Evolutionary conservation across 2,888 invertebrate genomes (phyloP).

Genomic region (Caenorhabditis panamensis): DNA sequence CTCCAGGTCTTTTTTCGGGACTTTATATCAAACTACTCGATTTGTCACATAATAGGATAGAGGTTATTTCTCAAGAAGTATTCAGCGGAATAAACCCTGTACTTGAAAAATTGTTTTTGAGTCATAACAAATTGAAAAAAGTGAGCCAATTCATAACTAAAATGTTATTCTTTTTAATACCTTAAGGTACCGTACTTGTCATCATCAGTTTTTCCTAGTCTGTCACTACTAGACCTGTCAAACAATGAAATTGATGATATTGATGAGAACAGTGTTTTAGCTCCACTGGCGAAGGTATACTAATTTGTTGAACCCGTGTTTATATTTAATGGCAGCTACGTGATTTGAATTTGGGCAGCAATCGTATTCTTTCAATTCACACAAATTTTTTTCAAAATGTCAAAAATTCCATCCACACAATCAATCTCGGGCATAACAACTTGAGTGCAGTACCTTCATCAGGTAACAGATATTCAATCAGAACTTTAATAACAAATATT

Average conservation of each 20-base stretch:
- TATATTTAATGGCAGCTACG: conserved; percentile 72
- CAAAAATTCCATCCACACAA: conserved; percentile 78
- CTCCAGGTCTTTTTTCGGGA: conserved; percentile 75
- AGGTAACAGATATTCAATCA: conserved; percentile 57
- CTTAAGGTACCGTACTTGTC: conserved; percentile 70
- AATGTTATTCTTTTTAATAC: not conserved
- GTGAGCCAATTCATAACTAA: conserved; percentile 25
- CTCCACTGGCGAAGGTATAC: conserved; percentile 77
- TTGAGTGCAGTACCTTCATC: conserved; percentile 77
- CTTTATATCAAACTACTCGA: conserved; percentile 80
- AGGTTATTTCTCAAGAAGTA: conserved; percentile 71
- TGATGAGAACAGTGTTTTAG: conserved; percentile 70
- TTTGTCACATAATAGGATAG: conserved; percentile 74
- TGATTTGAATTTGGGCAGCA: conserved; percentile 80
- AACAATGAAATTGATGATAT: conserved; percentile 79
- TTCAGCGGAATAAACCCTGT: conserved; percentile 78
- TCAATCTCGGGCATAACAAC: conserved; percentile 80
- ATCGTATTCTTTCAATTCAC: conserved; percentile 78
- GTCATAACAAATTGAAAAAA: conserved; percentile 71
- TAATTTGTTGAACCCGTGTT: not conserved
- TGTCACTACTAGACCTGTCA: conserved; percentile 78
- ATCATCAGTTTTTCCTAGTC: conserved; percentile 68
- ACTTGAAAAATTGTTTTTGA: conserved; percentile 75
- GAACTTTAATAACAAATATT: conserved; percentile 24
- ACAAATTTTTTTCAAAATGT: conserved; percentile 78